Evolutionary conservation across 2,113 vertebrate genomes (phyloP).

Genomic region (Ptychochromis oligacanthus): DNA sequence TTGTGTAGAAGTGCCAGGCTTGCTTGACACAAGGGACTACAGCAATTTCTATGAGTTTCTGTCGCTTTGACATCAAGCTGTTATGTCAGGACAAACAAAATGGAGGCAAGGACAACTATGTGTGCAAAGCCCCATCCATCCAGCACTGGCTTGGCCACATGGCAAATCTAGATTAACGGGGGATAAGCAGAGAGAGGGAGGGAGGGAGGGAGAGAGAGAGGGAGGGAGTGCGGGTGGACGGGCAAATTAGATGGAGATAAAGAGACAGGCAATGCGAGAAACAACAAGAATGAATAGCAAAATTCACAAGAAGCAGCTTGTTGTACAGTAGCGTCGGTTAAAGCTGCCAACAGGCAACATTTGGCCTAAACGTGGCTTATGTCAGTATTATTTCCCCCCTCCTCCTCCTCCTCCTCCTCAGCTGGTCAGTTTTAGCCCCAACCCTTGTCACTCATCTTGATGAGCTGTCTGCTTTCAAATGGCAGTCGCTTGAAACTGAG

Average conservation of each 20-base stretch:
- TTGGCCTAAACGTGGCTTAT: slow-evolving; percentile 7
- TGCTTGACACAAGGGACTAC: slow-evolving; percentile 22
- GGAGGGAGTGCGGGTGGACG: neutral
- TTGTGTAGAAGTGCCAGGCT: neutral
- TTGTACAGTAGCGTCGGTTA: neutral
- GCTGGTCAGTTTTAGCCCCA: slow-evolving; percentile 56
- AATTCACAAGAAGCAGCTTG: neutral
- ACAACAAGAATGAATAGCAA: neutral
- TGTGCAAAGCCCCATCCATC: slow-evolving; percentile 58
- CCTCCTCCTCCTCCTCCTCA: slow-evolving; percentile 6
- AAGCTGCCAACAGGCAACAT: neutral
- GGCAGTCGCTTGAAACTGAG: slow-evolving; percentile 43
- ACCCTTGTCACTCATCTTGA: slow-evolving; percentile 65
- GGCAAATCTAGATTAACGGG: slow-evolving; percentile 77
- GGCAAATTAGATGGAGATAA: slow-evolving; percentile 53
- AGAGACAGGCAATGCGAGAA: slow-evolving; percentile 23
- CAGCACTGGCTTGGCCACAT: slow-evolving; percentile 63
- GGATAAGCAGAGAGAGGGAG: slow-evolving; percentile 52
- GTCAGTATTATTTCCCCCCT: slow-evolving; percentile 1
- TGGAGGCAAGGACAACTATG: slow-evolving; percentile 66
- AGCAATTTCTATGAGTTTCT: slow-evolving; percentile 62
- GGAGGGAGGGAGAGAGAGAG: neutral
- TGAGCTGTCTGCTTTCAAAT: slow-evolving; percentile 60
- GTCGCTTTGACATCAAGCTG: slow-evolving; percentile 53
- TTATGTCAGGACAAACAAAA: slow-evolving; percentile 71